These are phyloP conservation scores for Gavialis gangeticus DNA, from an alignment of 2,113 vertebrate genomes.

Conservation along the genomic window DNA sequence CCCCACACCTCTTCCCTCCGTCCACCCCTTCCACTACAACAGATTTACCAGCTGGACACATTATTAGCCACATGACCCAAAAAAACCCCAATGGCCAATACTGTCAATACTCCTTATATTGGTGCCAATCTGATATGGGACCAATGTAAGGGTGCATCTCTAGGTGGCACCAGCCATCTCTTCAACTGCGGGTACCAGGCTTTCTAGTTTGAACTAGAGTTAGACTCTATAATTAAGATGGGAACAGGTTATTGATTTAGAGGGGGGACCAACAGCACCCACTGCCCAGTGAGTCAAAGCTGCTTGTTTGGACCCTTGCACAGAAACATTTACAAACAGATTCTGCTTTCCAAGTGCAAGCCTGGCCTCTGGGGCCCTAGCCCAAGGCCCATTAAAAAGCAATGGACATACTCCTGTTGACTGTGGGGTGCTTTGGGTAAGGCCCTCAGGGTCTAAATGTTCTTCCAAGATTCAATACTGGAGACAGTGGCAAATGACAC, in stretches of 20 bases:
- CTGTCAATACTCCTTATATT: too few species aligned
- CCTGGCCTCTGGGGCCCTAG: neutral
- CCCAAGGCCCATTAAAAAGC: fast-evolving
- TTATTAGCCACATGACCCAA: too few species aligned
- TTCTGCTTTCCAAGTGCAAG: neutral
- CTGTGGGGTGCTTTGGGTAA: too few species aligned
- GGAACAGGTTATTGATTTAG: neutral
- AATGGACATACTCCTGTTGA: neutral
- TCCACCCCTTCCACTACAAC: too few species aligned
- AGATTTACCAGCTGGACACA: too few species aligned
- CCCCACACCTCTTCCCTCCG: too few species aligned
- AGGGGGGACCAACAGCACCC: neutral
- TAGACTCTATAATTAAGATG: neutral
- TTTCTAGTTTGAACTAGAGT: neutral
- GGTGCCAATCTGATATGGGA: too few species aligned
- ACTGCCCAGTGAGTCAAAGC: neutral
- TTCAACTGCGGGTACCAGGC: too few species aligned
- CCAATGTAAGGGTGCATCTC: too few species aligned
- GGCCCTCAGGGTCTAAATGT: neutral
- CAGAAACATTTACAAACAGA: neutral
- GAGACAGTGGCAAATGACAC: neutral
- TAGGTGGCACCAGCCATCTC: too few species aligned
- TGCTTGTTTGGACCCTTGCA: neutral
- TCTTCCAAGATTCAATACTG: too few species aligned
- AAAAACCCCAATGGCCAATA: too few species aligned